A percentile compares a stretch with the other conserved stretches of the same genome.
These are phyloP conservation scores for Podocnemis expansa DNA, from an alignment of 2,113 vertebrate genomes.

Conservation along the genomic window DNA sequence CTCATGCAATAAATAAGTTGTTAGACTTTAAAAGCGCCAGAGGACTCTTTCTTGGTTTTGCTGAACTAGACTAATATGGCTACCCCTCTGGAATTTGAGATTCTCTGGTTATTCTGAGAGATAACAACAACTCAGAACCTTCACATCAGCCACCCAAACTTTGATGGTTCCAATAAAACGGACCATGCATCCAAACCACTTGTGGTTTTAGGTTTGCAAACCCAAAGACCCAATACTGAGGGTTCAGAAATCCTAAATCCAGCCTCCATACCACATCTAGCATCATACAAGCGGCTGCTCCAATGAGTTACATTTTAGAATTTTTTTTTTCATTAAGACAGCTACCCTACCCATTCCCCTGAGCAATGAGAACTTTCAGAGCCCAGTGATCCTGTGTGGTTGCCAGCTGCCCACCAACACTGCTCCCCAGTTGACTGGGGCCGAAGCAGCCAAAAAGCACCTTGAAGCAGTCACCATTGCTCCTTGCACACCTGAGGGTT, in stretches of 20 bases:
- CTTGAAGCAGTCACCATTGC: not conserved
- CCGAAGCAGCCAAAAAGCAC: too few relatives aligned
- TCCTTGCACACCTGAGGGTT: too few relatives aligned
- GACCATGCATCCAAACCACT: not conserved
- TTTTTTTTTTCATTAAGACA: not conserved
- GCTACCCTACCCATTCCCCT: not conserved
- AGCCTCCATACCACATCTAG: not conserved
- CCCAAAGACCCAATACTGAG: not conserved
- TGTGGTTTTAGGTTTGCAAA: not conserved
- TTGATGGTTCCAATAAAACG: not conserved
- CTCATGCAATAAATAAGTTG: too few relatives aligned
- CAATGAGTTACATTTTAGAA: not conserved
- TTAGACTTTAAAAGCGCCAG: too few relatives aligned
- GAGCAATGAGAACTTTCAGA: not conserved
- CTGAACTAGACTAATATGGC: too few relatives aligned
- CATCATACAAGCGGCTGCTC: accelerated
- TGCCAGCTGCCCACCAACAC: not conserved
- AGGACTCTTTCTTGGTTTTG: too few relatives aligned
- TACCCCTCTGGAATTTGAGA: not conserved
- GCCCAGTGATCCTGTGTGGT: not conserved
- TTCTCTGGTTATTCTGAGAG: not conserved
- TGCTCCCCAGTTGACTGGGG: not conserved
- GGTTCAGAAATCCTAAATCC: not conserved
- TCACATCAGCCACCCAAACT: not conserved
- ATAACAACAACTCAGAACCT: not conserved